Conservation (phyloP, 2,888 invertebrate genomes). For the Incurvaria masculella region DNA sequence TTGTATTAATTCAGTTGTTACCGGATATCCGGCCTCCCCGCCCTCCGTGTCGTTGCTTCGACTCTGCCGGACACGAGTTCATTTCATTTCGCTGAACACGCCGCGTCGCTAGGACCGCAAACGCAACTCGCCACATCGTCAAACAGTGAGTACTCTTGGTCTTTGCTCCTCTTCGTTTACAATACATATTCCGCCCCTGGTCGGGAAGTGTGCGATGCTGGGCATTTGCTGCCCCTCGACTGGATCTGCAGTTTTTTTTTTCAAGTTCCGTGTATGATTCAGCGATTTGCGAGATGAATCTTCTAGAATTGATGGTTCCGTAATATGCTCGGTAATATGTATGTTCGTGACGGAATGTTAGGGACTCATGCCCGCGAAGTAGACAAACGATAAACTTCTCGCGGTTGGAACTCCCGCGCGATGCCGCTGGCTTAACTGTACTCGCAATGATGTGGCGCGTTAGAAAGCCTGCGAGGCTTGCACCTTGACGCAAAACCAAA, state of each 20-base stretch:
- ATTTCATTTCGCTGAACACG: not conserved
- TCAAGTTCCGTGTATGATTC: not conserved
- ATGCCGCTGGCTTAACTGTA: not conserved
- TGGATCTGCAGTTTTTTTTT: too few relatives aligned
- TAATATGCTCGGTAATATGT: too few relatives aligned
- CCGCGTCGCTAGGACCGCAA: constrained; percentile 1
- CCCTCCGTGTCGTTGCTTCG: not conserved
- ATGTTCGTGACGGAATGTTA: too few relatives aligned
- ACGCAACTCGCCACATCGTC: not conserved
- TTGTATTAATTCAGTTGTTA: not conserved
- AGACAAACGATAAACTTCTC: too few relatives aligned
- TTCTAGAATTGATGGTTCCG: too few relatives aligned
- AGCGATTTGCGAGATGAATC: not conserved
- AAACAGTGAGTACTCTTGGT: not conserved
- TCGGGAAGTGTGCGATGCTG: too few relatives aligned
- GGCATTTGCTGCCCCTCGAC: too few relatives aligned
- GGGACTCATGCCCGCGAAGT: too few relatives aligned
- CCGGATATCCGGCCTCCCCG: not conserved
- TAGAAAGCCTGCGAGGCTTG: too few relatives aligned
- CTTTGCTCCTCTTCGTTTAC: too few relatives aligned
- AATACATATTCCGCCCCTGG: too few relatives aligned
- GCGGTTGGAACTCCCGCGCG: not conserved
- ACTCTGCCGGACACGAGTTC: not conserved
- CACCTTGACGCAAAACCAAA: too few relatives aligned
- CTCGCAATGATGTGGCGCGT: not conserved